Conservation (phyloP, 2,888 invertebrate genomes). For the Lasioglossum malachurum region DNA sequence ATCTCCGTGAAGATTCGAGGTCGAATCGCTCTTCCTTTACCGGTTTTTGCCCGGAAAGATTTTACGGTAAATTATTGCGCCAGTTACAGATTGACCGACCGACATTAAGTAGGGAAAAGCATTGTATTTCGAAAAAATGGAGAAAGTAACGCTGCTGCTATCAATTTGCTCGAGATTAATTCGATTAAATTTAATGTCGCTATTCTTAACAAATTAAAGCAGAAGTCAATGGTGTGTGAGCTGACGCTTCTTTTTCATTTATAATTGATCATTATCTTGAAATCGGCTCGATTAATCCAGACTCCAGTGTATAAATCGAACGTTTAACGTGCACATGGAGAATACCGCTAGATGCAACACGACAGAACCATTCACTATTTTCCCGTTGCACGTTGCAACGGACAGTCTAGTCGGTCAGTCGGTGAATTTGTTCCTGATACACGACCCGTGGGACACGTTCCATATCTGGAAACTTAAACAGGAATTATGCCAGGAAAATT, state of each 20-base stretch:
- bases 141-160: too few relatives aligned
- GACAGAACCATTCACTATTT: conserved; percentile 34
- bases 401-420: conserved; percentile 53
- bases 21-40: not conserved
- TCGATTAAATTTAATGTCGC: not conserved
- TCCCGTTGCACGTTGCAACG: conserved; percentile 13
- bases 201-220: not conserved
- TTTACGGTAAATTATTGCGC: conserved; percentile 28
- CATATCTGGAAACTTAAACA: not conserved
- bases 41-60: not conserved
- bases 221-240: not conserved
- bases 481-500: not conserved
- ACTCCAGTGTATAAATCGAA: not conserved
- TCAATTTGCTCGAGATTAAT: not conserved
- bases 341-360: conserved; percentile 51
- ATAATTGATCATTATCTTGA: not conserved
- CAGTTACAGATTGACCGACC: too few relatives aligned
- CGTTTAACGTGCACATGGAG: conserved; percentile 10
- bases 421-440: conserved; percentile 37
- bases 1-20: not conserved
- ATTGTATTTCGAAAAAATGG: not conserved
- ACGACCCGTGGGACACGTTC: not conserved
- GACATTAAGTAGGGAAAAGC: not conserved
- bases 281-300: not conserved
- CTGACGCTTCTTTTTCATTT: not conserved